These are phyloP conservation scores for Fulica atra DNA, from an alignment of 2,113 vertebrate genomes.

Conservation along the genomic window DNA sequence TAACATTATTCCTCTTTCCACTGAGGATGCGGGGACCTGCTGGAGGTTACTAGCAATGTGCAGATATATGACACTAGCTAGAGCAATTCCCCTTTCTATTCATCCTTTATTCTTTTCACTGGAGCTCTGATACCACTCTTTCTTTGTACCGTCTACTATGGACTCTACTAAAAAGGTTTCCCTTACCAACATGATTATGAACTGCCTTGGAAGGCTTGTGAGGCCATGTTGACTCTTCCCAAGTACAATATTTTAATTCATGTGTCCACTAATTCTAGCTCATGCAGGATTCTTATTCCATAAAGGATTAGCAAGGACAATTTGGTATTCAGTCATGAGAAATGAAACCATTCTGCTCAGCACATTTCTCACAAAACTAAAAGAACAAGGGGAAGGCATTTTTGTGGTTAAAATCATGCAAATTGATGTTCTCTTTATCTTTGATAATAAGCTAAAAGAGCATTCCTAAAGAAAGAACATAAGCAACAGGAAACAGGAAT, in stretches of 20 bases:
- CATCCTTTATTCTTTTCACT: background rate
- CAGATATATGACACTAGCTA: background rate
- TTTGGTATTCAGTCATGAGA: background rate
- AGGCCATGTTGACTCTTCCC: background rate
- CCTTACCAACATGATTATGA: background rate
- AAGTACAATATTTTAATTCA: background rate
- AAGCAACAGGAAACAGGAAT: background rate
- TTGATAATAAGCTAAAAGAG: background rate
- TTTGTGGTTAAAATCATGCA: background rate
- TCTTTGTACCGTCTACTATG: background rate
- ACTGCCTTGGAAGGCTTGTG: background rate
- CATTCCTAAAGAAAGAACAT: background rate
- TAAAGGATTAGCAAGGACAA: background rate
- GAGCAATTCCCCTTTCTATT: background rate
- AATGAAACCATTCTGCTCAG: background rate
- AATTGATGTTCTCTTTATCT: background rate
- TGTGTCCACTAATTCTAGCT: background rate
- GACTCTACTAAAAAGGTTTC: background rate
- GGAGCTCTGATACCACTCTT: background rate
- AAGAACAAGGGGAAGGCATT: background rate
- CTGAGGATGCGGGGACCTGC: background rate
- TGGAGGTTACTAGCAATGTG: background rate
- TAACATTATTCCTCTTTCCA: background rate
- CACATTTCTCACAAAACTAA: background rate
- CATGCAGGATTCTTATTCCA: background rate